Evolutionary conservation across 2,797 vertebrate species (phyloP).

Genomic region (Gymnocypris eckloni): DNA sequence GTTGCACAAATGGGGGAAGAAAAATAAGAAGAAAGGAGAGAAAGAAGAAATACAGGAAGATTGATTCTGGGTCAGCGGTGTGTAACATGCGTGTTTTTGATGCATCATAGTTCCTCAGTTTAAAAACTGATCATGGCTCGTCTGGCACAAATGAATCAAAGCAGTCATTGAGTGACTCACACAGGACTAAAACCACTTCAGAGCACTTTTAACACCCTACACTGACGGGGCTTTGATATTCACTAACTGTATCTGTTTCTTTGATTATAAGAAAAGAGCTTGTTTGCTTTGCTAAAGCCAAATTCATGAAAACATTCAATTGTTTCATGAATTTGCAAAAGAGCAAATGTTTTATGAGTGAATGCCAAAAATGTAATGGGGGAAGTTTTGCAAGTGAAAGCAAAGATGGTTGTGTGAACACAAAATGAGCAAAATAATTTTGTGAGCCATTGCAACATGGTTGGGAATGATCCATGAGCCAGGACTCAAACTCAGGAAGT

Average conservation of each 20-base stretch:
- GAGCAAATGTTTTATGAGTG: too few species aligned
- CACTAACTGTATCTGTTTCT: neutral
- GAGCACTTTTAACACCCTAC: neutral
- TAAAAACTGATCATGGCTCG: constrained; percentile 35
- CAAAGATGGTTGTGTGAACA: too few species aligned
- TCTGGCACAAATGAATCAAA: constrained; percentile 45
- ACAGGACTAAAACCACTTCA: constrained; percentile 45
- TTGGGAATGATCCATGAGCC: too few species aligned
- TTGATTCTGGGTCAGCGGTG: constrained; percentile 36
- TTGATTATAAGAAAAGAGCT: neutral
- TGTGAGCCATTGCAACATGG: too few species aligned
- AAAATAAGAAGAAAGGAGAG: neutral
- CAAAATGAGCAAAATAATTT: too few species aligned
- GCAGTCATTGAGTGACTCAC: constrained; percentile 39
- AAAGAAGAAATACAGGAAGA: constrained; percentile 32
- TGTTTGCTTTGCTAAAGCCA: constrained; percentile 1
- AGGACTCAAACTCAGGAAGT: too few species aligned
- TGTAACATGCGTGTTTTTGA: constrained; percentile 12
- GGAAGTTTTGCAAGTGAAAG: too few species aligned
- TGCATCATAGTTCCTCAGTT: constrained; percentile 47
- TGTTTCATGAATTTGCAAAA: too few species aligned
- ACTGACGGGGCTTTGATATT: neutral
- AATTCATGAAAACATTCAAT: neutral
- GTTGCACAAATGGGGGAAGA: constrained; percentile 2
- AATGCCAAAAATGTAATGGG: too few species aligned